Conservation (phyloP, 2,888 invertebrate species). For the Caenorhabditis drosophilae region DNA sequence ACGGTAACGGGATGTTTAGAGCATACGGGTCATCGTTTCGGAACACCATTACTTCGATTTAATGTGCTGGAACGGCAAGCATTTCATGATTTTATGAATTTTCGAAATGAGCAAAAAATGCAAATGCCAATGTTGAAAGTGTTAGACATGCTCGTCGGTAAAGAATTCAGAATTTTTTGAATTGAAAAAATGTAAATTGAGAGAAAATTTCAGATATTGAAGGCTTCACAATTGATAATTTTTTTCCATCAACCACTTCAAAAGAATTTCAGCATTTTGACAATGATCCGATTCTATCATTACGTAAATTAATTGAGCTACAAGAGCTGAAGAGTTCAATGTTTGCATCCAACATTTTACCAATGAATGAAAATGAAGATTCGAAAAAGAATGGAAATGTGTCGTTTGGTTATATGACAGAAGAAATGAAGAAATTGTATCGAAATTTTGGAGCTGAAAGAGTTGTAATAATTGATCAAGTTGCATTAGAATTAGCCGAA, state of each 20-base stretch:
- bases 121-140: background rate
- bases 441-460: constrained; percentile 5
- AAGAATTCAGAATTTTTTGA: background rate
- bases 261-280: background rate
- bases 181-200: too few relatives aligned
- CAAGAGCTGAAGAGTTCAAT: background rate
- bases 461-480: constrained; percentile 8
- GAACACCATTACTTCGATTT: constrained; percentile 42
- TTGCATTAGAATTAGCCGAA: background rate
- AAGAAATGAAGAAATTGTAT: constrained; percentile 15
- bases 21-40: constrained; percentile 55
- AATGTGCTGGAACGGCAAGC: constrained; percentile 2
- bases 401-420: constrained; percentile 17
- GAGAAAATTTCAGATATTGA: constrained; percentile 9
- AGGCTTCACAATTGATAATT: constrained; percentile 24
- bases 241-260: background rate
- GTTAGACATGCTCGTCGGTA: background rate
- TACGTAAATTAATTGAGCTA: constrained; percentile 1
- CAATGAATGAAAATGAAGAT: background rate
- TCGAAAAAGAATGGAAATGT: background rate
- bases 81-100: constrained; percentile 1
- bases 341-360: background rate
- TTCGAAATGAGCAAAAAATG: background rate
- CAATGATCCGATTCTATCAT: constrained; percentile 2
- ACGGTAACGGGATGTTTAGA: constrained; percentile 51